phyloP scores from a whole-genome alignment of 2,888 invertebrate genomes.

The Eurois occulta region DNA sequence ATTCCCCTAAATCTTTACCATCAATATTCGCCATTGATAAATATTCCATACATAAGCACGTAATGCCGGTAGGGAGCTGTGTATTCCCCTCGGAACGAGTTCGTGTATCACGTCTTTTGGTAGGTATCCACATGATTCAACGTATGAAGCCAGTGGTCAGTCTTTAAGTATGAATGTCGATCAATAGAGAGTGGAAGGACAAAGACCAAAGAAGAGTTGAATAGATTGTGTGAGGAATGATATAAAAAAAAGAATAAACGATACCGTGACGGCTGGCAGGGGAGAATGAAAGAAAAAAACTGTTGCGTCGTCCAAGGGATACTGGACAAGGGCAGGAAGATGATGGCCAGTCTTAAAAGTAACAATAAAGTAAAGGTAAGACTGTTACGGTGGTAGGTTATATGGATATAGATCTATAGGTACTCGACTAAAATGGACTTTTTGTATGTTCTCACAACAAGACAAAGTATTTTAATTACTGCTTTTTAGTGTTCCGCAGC shows the following conservation, averaged over 20 bases:
- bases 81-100: constrained; percentile 38
- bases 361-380: not conserved
- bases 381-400: not conserved
- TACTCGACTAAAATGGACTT: too few species aligned
- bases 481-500: too few species aligned
- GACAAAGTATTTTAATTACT: too few species aligned
- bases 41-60: constrained; percentile 51
- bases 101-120: constrained; percentile 33
- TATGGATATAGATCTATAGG: too few species aligned
- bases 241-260: not conserved
- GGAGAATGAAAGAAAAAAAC: not conserved
- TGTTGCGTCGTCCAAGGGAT: not conserved
- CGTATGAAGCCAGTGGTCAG: not conserved
- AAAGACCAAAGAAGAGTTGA: not conserved
- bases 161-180: not conserved
- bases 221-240: not conserved
- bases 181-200: not conserved
- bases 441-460: too few species aligned
- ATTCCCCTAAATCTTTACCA: constrained; percentile 31
- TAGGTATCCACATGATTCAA: constrained; percentile 12
- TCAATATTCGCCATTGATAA: constrained; percentile 45
- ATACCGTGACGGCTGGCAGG: not conserved
- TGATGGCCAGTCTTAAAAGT: too few species aligned
- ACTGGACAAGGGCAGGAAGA: too few species aligned
- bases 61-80: constrained; percentile 21